Evolutionary conservation across 2,888 invertebrate species (phyloP).

Genomic region (Callimorpha dominula): DNA sequence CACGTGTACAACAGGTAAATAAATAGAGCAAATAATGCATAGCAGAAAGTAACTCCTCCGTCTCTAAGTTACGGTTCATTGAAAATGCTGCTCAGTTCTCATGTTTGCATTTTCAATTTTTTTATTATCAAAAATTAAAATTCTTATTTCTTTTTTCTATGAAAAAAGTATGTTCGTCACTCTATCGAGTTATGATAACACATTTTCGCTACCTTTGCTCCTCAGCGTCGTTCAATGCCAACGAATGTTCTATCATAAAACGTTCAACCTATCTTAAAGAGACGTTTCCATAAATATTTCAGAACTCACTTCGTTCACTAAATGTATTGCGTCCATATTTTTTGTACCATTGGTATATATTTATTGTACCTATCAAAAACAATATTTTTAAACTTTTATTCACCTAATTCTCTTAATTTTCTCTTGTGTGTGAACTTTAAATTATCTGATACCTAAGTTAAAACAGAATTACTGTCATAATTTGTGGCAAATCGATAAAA

Average conservation of each 20-base stretch:
- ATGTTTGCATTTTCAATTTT: not conserved
- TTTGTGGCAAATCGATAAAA: too few species aligned
- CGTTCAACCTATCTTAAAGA: conserved; percentile 34
- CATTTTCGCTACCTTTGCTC: conserved; percentile 2
- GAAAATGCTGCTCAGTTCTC: not conserved
- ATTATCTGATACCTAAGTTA: too few species aligned
- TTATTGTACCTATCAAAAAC: too few species aligned
- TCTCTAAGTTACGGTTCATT: not conserved
- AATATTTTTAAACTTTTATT: too few species aligned
- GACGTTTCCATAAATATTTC: conserved; percentile 30
- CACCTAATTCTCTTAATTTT: too few species aligned
- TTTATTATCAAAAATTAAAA: not conserved
- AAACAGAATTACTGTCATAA: too few species aligned
- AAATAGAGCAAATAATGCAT: not conserved
- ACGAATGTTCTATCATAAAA: conserved; percentile 37
- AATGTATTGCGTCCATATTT: not conserved
- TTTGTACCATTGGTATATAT: too few species aligned
- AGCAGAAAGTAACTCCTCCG: not conserved
- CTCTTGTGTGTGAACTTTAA: too few species aligned
- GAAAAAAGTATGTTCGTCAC: conserved; percentile 1
- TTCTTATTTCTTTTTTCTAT: not conserved
- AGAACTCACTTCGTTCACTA: conserved; percentile 3
- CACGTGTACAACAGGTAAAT: too few species aligned
- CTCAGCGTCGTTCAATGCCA: conserved; percentile 22
- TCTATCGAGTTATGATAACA: conserved; percentile 17